Evolutionary conservation across 2,113 vertebrate species (phyloP).

Genomic region (Oreochromis niloticus): DNA sequence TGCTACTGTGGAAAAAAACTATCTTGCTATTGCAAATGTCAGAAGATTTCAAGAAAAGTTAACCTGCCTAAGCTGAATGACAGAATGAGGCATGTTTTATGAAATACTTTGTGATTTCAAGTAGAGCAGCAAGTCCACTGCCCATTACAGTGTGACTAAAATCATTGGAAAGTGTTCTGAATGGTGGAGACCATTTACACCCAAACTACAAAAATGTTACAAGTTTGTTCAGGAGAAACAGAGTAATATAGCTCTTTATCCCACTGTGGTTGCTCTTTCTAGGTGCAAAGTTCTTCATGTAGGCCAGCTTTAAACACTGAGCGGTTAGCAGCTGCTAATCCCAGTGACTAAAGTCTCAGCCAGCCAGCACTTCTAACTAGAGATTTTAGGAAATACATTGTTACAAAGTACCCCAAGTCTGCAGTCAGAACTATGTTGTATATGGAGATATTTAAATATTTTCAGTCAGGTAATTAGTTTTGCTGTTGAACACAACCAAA

Average conservation of each 20-base stretch:
- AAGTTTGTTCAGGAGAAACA: not conserved
- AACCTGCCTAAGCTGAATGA: not conserved
- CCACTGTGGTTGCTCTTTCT: not conserved
- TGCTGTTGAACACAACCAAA: not conserved
- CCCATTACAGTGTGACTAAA: not conserved
- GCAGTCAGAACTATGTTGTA: not conserved
- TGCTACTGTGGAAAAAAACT: not conserved
- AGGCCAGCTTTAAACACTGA: not conserved
- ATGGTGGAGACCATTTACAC: not conserved
- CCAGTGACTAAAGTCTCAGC: not conserved
- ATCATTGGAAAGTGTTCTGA: not conserved
- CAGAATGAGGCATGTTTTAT: not conserved
- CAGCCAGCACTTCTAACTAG: not conserved
- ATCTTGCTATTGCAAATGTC: not conserved
- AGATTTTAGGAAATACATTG: not conserved
- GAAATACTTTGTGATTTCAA: not conserved
- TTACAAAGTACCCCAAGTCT: not conserved
- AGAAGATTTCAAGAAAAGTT: not conserved
- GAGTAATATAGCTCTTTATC: not conserved
- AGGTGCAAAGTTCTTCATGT: not conserved
- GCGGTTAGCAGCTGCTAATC: not conserved
- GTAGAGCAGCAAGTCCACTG: not conserved
- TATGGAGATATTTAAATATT: not conserved
- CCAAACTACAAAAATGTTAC: not conserved
- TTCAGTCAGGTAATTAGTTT: not conserved